phyloP scores from a whole-genome alignment of 2,888 invertebrate species.

The Pyrocoelia pectoralis region DNA sequence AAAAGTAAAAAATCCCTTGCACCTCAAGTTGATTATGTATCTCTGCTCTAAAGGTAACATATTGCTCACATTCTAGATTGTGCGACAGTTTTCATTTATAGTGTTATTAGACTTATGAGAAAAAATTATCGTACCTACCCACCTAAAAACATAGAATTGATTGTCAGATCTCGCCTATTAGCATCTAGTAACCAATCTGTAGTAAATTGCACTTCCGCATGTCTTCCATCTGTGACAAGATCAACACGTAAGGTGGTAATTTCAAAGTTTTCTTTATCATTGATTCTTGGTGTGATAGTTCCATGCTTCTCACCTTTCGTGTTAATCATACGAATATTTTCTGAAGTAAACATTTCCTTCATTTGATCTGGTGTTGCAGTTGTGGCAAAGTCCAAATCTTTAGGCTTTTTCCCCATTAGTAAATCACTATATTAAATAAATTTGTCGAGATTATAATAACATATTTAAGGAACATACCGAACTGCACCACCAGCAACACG shows the following conservation, averaged over 20 bases:
- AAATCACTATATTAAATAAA: constrained; percentile 68
- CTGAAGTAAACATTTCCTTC: constrained; percentile 89
- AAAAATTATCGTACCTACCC: too few species aligned
- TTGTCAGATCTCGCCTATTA: constrained; percentile 93
- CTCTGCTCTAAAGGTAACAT: too few species aligned
- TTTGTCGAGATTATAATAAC: not conserved
- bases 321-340: constrained; percentile 91
- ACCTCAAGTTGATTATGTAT: too few species aligned
- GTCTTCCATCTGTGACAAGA: constrained; percentile 89
- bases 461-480: constrained; percentile 60
- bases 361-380: constrained; percentile 95
- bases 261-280: constrained; percentile 94
- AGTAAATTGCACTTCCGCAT: constrained; percentile 94
- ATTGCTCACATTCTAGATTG: too few species aligned
- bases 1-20: too few species aligned
- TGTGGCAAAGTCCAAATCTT: constrained; percentile 97
- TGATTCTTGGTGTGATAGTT: constrained; percentile 93
- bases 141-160: constrained; percentile 97
- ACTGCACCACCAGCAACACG: constrained; percentile 98
- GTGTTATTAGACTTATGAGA: too few species aligned
- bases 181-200: constrained; percentile 94
- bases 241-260: constrained; percentile 94
- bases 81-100: too few species aligned
- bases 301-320: constrained; percentile 93
- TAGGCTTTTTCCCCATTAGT: constrained; percentile 78